These are phyloP conservation scores for Coelopa frigida DNA, from an alignment of 1,140 invertebrate genomes.

Conservation along the genomic window DNA sequence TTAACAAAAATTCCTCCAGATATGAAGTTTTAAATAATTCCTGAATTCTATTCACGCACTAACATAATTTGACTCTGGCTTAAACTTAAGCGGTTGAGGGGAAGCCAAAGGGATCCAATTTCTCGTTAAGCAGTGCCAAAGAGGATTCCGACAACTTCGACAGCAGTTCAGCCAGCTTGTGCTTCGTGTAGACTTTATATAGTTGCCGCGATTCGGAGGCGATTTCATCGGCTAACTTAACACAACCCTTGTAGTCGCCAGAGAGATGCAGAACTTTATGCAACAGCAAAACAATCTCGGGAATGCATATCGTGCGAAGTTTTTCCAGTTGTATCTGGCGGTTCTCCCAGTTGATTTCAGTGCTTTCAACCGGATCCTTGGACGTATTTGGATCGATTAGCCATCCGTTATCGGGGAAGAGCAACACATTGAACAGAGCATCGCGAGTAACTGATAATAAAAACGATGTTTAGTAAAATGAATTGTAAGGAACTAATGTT, in stretches of 20 bases:
- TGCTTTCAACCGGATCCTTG: conserved; percentile 26
- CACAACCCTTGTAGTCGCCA: conserved; percentile 65
- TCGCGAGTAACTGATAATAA: conserved; percentile 60
- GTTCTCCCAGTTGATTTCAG: conserved; percentile 28
- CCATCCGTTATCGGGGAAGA: conserved; percentile 88
- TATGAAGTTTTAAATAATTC: too few relatives aligned
- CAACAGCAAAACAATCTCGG: conserved; percentile 72
- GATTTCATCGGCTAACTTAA: conserved; percentile 72
- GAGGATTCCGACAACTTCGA: conserved; percentile 74
- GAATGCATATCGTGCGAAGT: conserved; percentile 73
- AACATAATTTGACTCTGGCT: neutral
- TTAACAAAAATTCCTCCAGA: too few relatives aligned
- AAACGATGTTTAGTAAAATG: conserved; percentile 2
- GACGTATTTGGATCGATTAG: conserved; percentile 59
- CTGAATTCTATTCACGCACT: too few relatives aligned
- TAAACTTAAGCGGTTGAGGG: conserved; percentile 27
- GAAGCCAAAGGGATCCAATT: conserved; percentile 64
- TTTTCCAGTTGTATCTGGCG: conserved; percentile 59
- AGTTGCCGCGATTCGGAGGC: conserved; percentile 69
- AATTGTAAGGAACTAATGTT: neutral
- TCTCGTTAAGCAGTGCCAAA: conserved; percentile 62
- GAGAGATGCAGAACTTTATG: conserved; percentile 71
- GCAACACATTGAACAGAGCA: conserved; percentile 77
- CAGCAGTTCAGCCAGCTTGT: conserved; percentile 67
- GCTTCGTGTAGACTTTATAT: conserved; percentile 72